These are phyloP conservation scores for Arbacia lixula DNA, from an alignment of 53 echinoderm and acorn worm genomes.

Conservation along the genomic window DNA sequence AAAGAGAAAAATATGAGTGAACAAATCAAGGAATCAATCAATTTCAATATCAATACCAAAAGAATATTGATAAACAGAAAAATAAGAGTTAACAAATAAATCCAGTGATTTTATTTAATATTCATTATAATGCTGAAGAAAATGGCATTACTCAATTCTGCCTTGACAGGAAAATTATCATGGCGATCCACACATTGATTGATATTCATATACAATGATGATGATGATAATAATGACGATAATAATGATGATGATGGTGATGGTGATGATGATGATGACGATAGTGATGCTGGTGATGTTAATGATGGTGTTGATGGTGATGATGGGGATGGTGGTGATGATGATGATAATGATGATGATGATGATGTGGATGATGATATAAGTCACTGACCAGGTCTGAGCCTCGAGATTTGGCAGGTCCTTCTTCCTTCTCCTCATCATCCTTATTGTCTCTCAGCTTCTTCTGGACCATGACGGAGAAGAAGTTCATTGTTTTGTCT, in stretches of 20 bases:
- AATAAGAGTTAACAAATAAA: too few relatives aligned
- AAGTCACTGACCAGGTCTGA: slow-evolving; percentile 63
- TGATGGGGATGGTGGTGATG: background rate
- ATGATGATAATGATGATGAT: background rate
- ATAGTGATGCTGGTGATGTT: background rate
- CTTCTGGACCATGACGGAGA: slow-evolving; percentile 89
- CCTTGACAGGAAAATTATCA: too few relatives aligned
- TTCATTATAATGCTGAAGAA: too few relatives aligned
- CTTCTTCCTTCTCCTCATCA: slow-evolving; percentile 68
- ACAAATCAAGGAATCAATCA: too few relatives aligned
- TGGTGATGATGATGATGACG: background rate
- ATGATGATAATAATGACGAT: background rate
- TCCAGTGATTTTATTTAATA: too few relatives aligned
- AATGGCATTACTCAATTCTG: too few relatives aligned
- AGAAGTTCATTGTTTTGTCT: slow-evolving; percentile 90
- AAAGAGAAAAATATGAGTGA: background rate
- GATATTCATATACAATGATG: too few relatives aligned
- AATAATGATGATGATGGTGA: background rate
- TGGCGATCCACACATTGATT: too few relatives aligned
- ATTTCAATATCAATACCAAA: too few relatives aligned
- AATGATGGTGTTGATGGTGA: background rate
- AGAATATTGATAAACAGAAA: too few relatives aligned
- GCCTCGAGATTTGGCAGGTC: slow-evolving; percentile 37
- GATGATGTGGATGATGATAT: background rate
- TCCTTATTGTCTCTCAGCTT: slow-evolving; percentile 74